phyloP scores from a whole-genome alignment of 2,113 vertebrate species.

The Chitala chitala region DNA sequence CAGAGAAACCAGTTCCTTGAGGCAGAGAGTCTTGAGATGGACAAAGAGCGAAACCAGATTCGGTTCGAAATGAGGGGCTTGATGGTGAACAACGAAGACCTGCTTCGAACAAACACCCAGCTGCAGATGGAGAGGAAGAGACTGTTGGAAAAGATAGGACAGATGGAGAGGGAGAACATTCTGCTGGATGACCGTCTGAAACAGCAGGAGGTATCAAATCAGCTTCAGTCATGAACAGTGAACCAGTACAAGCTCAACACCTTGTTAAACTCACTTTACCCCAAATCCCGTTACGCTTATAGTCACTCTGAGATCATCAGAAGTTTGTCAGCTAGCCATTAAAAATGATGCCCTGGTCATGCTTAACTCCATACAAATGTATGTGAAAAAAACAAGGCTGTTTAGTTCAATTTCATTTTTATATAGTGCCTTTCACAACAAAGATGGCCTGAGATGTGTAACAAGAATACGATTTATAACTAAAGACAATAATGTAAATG shows the following conservation, averaged over 20 bases:
- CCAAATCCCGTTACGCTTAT: no score
- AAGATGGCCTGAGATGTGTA: no score
- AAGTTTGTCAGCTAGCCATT: no score
- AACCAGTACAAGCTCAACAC: background rate
- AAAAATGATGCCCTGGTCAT: no score
- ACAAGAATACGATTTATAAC: no score
- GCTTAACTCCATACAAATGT: no score
- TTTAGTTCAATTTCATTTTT: no score
- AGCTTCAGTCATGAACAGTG: no score
- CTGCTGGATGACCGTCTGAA: conserved; percentile 42
- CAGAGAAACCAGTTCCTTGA: conserved; percentile 71
- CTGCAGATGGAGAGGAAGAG: conserved; percentile 57
- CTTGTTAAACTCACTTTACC: background rate
- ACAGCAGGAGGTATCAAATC: conserved; percentile 60
- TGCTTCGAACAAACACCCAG: conserved; percentile 59
- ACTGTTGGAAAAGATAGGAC: conserved; percentile 52
- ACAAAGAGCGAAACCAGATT: conserved; percentile 67
- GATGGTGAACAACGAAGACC: conserved; percentile 66
- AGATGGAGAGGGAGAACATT: conserved; percentile 55
- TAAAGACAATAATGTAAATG: no score
- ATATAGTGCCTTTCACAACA: no score
- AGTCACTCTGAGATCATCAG: no score
- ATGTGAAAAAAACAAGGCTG: no score
- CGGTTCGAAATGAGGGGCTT: conserved; percentile 64
- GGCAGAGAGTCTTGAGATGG: conserved; percentile 66